These are phyloP conservation scores for Plutomurus gul DNA, from an alignment of 1,140 invertebrate species.

Conservation along the genomic window DNA sequence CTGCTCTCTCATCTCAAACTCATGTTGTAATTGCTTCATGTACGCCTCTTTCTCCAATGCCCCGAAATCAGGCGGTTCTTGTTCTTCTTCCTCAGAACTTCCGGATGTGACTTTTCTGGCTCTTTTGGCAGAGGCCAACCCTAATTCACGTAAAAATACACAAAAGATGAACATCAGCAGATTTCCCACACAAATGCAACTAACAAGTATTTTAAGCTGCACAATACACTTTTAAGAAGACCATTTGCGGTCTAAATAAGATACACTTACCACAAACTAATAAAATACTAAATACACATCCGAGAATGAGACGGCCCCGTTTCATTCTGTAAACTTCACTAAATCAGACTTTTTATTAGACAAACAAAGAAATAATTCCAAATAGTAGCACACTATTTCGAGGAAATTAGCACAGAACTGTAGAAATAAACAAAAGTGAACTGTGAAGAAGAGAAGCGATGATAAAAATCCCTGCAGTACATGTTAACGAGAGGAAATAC, in stretches of 20 bases:
- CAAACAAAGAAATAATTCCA: not conserved
- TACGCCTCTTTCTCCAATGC: not conserved
- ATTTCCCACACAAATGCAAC: not conserved
- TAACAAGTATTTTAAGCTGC: not conserved
- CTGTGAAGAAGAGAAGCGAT: not conserved
- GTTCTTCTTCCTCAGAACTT: not conserved
- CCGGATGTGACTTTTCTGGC: not conserved
- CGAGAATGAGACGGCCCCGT: not conserved
- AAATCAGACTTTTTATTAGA: conserved; percentile 2
- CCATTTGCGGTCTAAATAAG: not conserved
- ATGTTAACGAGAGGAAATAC: not conserved
- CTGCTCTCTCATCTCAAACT: conserved; percentile 3
- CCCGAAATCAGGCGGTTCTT: not conserved
- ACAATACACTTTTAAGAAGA: not conserved
- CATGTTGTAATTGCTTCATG: not conserved
- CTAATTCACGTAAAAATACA: not conserved
- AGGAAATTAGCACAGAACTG: not conserved
- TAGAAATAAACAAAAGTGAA: not conserved
- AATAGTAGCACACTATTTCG: not conserved
- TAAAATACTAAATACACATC: not conserved
- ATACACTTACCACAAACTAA: conserved; percentile 7
- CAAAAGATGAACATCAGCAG: not conserved
- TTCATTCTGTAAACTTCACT: not conserved
- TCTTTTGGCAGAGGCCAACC: not conserved
- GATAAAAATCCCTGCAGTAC: not conserved